These are phyloP conservation scores for Nipponacmea schrenckii DNA, from an alignment of 2,888 invertebrate genomes.

Conservation along the genomic window DNA sequence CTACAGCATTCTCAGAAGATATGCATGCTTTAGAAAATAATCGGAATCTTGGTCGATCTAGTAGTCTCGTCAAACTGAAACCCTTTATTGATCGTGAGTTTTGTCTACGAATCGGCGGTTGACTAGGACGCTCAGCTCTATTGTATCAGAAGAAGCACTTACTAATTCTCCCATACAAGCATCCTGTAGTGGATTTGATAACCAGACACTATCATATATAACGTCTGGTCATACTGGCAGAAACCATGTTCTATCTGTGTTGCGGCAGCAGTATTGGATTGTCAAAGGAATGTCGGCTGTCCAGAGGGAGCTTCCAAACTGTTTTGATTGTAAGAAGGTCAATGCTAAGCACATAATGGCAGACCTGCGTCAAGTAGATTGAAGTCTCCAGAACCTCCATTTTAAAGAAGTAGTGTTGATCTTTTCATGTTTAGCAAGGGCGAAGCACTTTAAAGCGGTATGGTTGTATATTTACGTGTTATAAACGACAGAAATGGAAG, in stretches of 20 bases:
- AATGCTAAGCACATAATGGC: conserved; percentile 1
- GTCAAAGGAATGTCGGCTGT: not conserved
- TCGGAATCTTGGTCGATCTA: no score
- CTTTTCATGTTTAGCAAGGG: conserved; percentile 20
- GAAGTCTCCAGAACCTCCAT: conserved; percentile 11
- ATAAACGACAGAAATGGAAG: not conserved
- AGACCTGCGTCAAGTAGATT: not conserved
- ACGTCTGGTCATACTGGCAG: not conserved
- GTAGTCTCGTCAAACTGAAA: not conserved
- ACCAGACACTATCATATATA: conserved; percentile 3
- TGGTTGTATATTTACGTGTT: no score
- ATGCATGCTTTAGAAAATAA: no score
- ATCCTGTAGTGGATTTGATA: not conserved
- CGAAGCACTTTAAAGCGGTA: no score
- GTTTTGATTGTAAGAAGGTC: not conserved
- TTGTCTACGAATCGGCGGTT: not conserved
- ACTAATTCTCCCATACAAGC: conserved; percentile 5
- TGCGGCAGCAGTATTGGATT: conserved; percentile 14
- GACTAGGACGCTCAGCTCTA: not conserved
- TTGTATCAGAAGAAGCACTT: not conserved
- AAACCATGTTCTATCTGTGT: conserved; percentile 9
- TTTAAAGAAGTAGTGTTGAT: conserved; percentile 22
- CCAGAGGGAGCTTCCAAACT: not conserved
- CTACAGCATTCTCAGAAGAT: no score
- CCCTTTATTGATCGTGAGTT: not conserved